phyloP scores from a whole-genome alignment of 2,113 vertebrate species.

The Piaya cayana region DNA sequence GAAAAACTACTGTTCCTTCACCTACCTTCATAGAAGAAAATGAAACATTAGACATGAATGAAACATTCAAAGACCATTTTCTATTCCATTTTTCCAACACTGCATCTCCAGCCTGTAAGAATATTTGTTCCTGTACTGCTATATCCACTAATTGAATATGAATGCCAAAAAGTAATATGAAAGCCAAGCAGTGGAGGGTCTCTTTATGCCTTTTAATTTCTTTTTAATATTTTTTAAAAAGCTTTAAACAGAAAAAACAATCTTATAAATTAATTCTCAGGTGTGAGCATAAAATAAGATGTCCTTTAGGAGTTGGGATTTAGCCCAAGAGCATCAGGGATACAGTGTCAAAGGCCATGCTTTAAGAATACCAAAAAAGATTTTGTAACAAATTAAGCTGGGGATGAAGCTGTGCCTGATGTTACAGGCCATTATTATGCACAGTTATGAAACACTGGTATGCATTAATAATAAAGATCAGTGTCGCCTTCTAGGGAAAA shows the following conservation, averaged over 20 bases:
- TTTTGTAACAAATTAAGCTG: slow-evolving; percentile 81
- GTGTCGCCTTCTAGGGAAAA: slow-evolving; percentile 79
- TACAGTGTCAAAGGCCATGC: slow-evolving; percentile 69
- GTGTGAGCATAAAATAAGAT: slow-evolving; percentile 68
- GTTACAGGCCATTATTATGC: slow-evolving; percentile 77
- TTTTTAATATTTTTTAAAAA: slow-evolving; percentile 23
- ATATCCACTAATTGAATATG: slow-evolving; percentile 33
- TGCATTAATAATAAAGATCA: slow-evolving; percentile 87
- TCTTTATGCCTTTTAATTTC: slow-evolving; percentile 10
- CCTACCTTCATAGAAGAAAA: background rate
- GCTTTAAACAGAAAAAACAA: slow-evolving; percentile 68
- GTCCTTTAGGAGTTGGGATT: slow-evolving; percentile 69
- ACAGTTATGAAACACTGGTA: slow-evolving; percentile 69
- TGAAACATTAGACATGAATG: background rate
- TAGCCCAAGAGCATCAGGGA: slow-evolving; percentile 67
- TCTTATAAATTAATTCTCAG: slow-evolving; percentile 80
- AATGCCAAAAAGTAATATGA: slow-evolving; percentile 28
- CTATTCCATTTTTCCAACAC: background rate
- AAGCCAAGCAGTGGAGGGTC: slow-evolving; percentile 25
- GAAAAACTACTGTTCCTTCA: background rate
- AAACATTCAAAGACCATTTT: background rate
- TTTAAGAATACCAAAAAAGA: slow-evolving; percentile 79
- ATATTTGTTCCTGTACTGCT: background rate
- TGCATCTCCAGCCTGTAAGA: background rate
- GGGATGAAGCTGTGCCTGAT: slow-evolving; percentile 70